Conservation (phyloP, 2,113 vertebrate genomes). For the Conger conger region DNA sequence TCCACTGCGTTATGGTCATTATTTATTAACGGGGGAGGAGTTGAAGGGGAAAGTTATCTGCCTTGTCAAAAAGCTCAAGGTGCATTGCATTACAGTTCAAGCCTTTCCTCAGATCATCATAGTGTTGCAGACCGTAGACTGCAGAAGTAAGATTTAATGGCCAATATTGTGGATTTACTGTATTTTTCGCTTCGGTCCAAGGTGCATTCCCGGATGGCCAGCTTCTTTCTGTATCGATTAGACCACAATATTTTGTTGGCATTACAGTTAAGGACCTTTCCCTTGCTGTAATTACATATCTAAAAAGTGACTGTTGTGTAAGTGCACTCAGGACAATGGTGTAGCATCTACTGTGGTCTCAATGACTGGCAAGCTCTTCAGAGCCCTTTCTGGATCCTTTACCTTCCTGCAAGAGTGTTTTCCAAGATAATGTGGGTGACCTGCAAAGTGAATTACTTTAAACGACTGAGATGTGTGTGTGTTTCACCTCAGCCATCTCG, state of each 20-base stretch:
- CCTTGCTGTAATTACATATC: not conserved
- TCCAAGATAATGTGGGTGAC: not conserved
- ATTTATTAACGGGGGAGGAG: conserved; percentile 62
- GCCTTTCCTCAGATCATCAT: not conserved
- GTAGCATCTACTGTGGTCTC: not conserved
- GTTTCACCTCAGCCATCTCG: not conserved
- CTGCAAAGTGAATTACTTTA: not conserved
- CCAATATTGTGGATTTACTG: not conserved
- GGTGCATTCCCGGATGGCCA: not conserved
- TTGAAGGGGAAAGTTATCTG: conserved; percentile 16
- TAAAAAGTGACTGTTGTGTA: not conserved
- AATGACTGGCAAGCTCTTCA: not conserved
- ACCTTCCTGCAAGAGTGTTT: too few species aligned
- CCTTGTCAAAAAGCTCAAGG: not conserved
- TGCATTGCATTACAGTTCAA: not conserved
- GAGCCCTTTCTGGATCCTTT: not conserved
- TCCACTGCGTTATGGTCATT: conserved; percentile 60
- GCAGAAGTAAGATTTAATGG: not conserved
- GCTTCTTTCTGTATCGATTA: not conserved
- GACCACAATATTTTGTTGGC: not conserved
- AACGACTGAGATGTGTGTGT: not conserved
- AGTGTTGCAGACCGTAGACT: not conserved
- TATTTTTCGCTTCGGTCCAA: not conserved
- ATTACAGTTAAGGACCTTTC: not conserved
- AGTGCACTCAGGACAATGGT: not conserved